phyloP scores from a whole-genome alignment of 2,113 vertebrate species.

The Typhlomys cinereus region DNA sequence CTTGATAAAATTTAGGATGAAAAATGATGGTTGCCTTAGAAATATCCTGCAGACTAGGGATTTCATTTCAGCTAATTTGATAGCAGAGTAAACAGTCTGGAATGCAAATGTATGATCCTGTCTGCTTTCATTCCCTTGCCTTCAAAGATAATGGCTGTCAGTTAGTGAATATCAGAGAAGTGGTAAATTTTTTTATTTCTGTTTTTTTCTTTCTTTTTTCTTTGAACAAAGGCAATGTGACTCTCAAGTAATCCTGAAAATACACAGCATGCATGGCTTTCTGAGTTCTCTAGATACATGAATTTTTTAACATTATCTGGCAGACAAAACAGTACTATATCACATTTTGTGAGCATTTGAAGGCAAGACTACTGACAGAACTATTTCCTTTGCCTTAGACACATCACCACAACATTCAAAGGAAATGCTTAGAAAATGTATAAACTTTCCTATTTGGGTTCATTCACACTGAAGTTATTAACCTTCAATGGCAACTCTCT shows the following conservation, averaged over 20 bases:
- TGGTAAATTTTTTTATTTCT: too few species aligned
- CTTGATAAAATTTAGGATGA: conserved; percentile 38
- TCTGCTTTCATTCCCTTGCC: conserved; percentile 53
- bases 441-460: not conserved
- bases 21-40: conserved; percentile 61
- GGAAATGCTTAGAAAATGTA: conserved; percentile 3
- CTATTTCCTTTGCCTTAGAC: not conserved
- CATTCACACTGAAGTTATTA: not conserved
- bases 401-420: conserved; percentile 1
- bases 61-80: conserved; percentile 64
- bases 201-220: not conserved
- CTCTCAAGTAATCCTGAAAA: conserved; percentile 30
- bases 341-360: not conserved
- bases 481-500: not conserved
- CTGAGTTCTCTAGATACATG: conserved; percentile 21
- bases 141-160: conserved; percentile 1
- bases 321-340: not conserved
- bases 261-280: not conserved
- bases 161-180: not conserved
- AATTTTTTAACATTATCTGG: not conserved
- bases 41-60: conserved; percentile 32
- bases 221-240: not conserved
- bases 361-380: not conserved
- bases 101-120: conserved; percentile 31
- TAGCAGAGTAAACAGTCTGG: conserved; percentile 53